Base-by-base conservation (phyloP, 2,888 invertebrate genomes). In the Nipponacmea schrenckii region DNA sequence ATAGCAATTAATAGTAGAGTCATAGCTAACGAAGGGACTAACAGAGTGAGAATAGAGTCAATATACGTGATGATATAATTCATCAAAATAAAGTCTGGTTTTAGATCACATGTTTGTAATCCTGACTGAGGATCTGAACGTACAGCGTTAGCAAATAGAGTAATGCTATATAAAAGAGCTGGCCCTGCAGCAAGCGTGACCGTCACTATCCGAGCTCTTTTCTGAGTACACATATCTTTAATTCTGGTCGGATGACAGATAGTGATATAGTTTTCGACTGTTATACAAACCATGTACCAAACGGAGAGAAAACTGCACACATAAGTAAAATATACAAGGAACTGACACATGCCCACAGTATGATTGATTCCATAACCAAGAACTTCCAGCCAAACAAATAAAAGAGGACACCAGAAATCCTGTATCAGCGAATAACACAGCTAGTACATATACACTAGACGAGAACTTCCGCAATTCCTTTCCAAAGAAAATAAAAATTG, bases 241-340 rank as follows among this genome's bases (percentile, higher is more conserved):
- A 76, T 71, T 26, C 73, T 64, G 12, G 70, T 67, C 12, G 79
- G 79, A 48, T 77, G 77, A 67, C 77, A 79, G 56, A 77, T 74
- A 24, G 76, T 75, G 31, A 80, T 79, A 75, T 77, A 79, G 71
- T 77, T 78, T 67, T 80, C 80, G 5, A 77, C 74, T 1, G 79
- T 75, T 64, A 80, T 76, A 66, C 79, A 78, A 31, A 80, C 80
- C 24, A 79, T 76, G 62, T 75, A 80, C 79, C 80, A 80, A 50
- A 77, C 77, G 62, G 79, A 76, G 1, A 80, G 76, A 69, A 78
- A 80, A 64, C 77, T 78, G 50, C 73, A 78, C 4, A 75, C 75
- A 69, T 79, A 79, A 24, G 77, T 70, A 45, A 77, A 71, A 50
- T 78, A 79, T 14, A 79, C 74, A 44, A 72, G 64, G 26, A 72